phyloP scores from a whole-genome alignment of 1,140 invertebrate species.

The Agrypnia vestita region DNA sequence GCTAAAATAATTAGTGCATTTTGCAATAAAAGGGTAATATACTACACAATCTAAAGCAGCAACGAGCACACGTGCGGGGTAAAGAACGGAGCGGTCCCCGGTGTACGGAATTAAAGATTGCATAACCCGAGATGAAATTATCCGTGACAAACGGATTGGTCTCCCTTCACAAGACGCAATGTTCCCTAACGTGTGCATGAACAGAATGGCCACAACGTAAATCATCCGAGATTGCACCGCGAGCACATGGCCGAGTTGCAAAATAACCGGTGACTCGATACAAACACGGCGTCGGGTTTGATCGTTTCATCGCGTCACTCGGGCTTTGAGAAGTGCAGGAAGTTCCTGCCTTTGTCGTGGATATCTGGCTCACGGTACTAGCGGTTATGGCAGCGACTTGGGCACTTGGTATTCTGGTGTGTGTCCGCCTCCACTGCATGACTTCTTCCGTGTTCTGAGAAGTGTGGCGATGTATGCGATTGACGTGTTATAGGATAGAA shows the following conservation, averaged over 20 bases:
- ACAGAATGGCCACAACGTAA: slow-evolving; percentile 18
- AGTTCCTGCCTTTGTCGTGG: neutral
- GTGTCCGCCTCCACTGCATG: no score
- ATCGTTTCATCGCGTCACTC: neutral
- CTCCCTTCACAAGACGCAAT: slow-evolving; percentile 10
- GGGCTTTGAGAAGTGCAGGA: neutral
- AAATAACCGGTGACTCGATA: slow-evolving; percentile 29
- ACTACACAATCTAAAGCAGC: no score
- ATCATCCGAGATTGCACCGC: slow-evolving; percentile 27
- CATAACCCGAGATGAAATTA: slow-evolving; percentile 37
- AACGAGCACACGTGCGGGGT: neutral
- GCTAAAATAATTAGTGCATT: no score
- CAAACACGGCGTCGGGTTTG: slow-evolving; percentile 16
- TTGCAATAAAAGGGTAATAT: no score
- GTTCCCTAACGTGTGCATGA: slow-evolving; percentile 17
- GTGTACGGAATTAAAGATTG: slow-evolving; percentile 31
- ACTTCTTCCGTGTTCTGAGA: no score
- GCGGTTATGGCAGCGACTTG: no score
- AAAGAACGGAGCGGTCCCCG: neutral
- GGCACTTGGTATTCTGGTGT: no score
- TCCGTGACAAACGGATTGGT: slow-evolving; percentile 36
- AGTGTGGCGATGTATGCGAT: no score
- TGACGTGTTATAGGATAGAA: no score
- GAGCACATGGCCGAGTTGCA: slow-evolving; percentile 34
- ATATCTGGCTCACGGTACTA: no score